A percentile compares a stretch with the other conserved stretches of the same genome.
Evolutionary conservation across 2,888 invertebrate genomes (phyloP).

Genomic region (Lymantria dispar): DNA sequence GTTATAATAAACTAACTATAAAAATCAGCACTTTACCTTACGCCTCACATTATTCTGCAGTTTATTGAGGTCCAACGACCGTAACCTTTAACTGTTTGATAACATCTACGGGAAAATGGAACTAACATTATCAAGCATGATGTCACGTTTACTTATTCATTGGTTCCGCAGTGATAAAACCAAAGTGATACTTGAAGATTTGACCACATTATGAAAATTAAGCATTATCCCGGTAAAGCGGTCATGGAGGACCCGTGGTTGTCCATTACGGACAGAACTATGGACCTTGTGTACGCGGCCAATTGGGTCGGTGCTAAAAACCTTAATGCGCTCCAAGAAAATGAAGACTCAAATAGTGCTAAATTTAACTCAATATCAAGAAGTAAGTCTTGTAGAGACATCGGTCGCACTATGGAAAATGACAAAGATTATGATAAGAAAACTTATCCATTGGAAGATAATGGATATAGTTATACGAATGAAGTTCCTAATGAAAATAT

Average conservation of each 20-base stretch:
- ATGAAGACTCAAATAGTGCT: slow-evolving; percentile 52
- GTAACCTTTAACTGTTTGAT: slow-evolving; percentile 27
- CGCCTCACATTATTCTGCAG: slow-evolving; percentile 18
- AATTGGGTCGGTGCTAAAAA: slow-evolving; percentile 91
- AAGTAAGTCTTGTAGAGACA: slow-evolving; percentile 76
- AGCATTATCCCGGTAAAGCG: slow-evolving; percentile 92
- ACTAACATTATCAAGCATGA: slow-evolving; percentile 27
- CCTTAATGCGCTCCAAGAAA: slow-evolving; percentile 69
- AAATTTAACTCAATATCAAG: slow-evolving; percentile 76
- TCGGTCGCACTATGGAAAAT: slow-evolving; percentile 59
- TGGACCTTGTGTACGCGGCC: slow-evolving; percentile 91
- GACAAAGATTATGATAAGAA: slow-evolving; percentile 57
- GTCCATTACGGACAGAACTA: slow-evolving; percentile 85
- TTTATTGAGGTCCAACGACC: slow-evolving; percentile 21
- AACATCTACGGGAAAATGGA: slow-evolving; percentile 45
- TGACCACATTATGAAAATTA: slow-evolving; percentile 87
- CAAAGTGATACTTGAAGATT: slow-evolving; percentile 19
- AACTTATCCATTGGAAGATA: slow-evolving; percentile 57
- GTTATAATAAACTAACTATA: slow-evolving; percentile 24
- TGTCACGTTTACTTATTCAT: slow-evolving; percentile 18
- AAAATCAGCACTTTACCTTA: slow-evolving; percentile 17
- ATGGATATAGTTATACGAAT: slow-evolving; percentile 54
- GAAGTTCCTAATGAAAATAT: slow-evolving; percentile 68
- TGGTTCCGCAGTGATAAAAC: slow-evolving; percentile 20
- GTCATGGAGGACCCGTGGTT: slow-evolving; percentile 89